Base-by-base conservation (phyloP, 2,797 vertebrate species). In the Parotocinclus haroldoi region DNA sequence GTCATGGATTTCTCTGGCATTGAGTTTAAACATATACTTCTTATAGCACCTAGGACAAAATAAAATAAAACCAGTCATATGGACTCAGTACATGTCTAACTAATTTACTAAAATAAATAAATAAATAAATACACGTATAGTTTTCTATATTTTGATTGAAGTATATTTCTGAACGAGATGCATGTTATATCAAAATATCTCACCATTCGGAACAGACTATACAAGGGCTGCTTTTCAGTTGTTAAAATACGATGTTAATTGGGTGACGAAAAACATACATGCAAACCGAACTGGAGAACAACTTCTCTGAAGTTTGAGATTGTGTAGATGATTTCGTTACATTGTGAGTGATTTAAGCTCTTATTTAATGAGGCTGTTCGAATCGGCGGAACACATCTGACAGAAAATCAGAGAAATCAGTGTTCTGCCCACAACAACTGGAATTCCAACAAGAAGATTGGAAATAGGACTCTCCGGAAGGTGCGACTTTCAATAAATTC, bases 311-410 rank as follows among this genome's bases (percentile, higher is more conserved):
- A 89, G 90, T 90, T 92, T 90, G 89, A 84, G 86, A 88, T 93
- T 89, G 89, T 91, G 91, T 90, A 89, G 89, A 92, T 88, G 92
- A 91, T 92, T 92, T 92, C 89, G 91, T 93, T 93, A 92, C 89
- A 86, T 89, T 91, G 88, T 90, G 87, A 91, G 88, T 87, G 91
- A 98, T 93, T 91, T 92, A 89, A 89, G 89, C 85, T 92, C 91
- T 93, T 90, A 93, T 92, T 91, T 94, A 94, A 98, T 92, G 92
- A 94, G 93, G 89, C 88, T 92, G 86, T 89, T 92, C 91, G 88
- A 89, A 91, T 90, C 90, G 90, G 89, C 89, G 84, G 89, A 91
- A 90, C 91, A 93, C 90, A 87, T 92, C 75, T 87, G 88, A 87
- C 88, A 88, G 86, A 90, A 89, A 91, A 92, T n/a, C n/a, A n/a